Evolutionary conservation across 2,888 invertebrate genomes (phyloP), one percentile per base, ranked within the genome.

Genomic region (Drosophila demipolita): DNA sequence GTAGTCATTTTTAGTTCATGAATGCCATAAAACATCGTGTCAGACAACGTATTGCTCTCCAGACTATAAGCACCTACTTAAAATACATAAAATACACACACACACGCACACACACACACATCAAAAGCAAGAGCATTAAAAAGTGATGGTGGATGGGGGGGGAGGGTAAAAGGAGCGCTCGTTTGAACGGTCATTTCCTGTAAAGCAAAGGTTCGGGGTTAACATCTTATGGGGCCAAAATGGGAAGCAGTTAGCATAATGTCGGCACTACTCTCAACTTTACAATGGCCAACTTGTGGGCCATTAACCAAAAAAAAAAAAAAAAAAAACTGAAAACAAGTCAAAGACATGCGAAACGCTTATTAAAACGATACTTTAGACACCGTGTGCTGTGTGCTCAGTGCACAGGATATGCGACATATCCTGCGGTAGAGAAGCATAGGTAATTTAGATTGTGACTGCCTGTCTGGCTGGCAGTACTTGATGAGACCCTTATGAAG

Each of bases 301-400:
- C 90, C 85, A 89, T 86, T 86, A 89, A 75, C 75, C 67, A 60
- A 75, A 87, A 55, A 49, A 48, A 26, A 17, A 35, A 35, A 35
- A 29, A 48, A 26, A 48, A 26, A 15, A 54, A 76, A 84, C 77
- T 66, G 78, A 75, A 79, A 82, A 79, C 79, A 87, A 75, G 77
- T 42, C 53, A 52, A 70, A 76, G 79, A 67, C 80, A 78, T 77
- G 74, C 75, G 82, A 86, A 87, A 73, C 77, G 75, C 88, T 86
- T 86, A 86, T 86, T 86, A 86, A 89, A 89, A 86, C 85, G 82
- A 87, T 88, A 87, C 85, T 87, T 83, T 65, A 72, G 69, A n/a
- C 32, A 12, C 33, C 5, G 55, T 7, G 38, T 4, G 11, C 9
- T 45, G 55, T 7, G 45, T 6, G 11, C 12, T 45, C 40, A 38